A percentile compares a stretch with the other conserved stretches of the same genome.
Evolutionary conservation across 92 coral and sea anemone species (phyloP).

Genomic region (Porites divaricata): DNA sequence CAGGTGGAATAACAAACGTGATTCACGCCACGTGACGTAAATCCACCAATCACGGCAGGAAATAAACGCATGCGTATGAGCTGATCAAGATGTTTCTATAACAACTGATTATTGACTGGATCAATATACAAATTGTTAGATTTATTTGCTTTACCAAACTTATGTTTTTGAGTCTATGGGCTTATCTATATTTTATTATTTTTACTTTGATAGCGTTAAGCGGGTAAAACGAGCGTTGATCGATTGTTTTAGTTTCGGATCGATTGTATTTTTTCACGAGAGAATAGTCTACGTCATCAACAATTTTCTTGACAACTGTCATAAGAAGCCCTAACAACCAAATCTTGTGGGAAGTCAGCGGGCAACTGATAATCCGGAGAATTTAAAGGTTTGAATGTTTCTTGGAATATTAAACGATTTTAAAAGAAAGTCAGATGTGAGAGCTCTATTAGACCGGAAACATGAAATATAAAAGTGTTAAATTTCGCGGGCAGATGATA

Average conservation of each 20-base stretch:
- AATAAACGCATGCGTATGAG: slow-evolving; percentile 68
- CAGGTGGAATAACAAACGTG: slow-evolving; percentile 98
- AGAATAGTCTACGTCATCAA: slow-evolving; percentile 25
- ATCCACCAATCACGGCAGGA: slow-evolving; percentile 72
- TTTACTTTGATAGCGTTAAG: neutral
- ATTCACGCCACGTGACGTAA: slow-evolving; percentile 80
- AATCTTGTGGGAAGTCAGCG: neutral
- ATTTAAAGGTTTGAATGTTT: neutral
- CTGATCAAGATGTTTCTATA: slow-evolving; percentile 24
- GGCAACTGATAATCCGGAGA: no score
- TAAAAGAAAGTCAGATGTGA: slow-evolving; percentile 2
- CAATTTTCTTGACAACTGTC: slow-evolving; percentile 24
- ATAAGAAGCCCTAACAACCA: slow-evolving; percentile 20
- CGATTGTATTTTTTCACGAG: slow-evolving; percentile 35
- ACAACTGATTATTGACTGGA: slow-evolving; percentile 54
- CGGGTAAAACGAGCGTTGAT: slow-evolving; percentile 36
- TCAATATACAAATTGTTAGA: slow-evolving; percentile 8
- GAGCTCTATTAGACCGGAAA: neutral
- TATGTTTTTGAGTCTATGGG: neutral
- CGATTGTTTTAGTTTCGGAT: slow-evolving; percentile 33
- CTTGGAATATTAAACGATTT: neutral
- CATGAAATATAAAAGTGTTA: neutral
- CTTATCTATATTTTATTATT: neutral
- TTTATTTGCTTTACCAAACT: slow-evolving; percentile 11
- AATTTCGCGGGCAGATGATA: slow-evolving; percentile 7